Conservation (phyloP, 2,888 invertebrate species). For the Zele albiditarsus region DNA sequence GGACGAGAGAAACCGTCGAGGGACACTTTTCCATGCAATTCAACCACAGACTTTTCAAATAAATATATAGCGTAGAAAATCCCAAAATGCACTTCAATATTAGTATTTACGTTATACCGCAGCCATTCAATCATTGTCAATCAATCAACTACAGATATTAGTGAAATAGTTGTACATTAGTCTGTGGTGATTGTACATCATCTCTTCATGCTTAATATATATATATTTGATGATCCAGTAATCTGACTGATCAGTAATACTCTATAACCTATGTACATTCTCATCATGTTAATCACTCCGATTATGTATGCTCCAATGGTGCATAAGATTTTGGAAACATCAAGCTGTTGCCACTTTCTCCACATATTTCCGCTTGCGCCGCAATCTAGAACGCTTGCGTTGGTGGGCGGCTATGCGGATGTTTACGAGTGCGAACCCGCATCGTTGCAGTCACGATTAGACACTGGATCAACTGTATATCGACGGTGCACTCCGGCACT, state of each 20-base stretch:
- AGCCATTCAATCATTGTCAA: not conserved
- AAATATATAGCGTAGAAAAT: not conserved
- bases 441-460: conserved; percentile 27
- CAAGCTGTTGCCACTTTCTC: not conserved
- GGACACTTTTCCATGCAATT: conserved; percentile 24
- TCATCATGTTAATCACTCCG: conserved; percentile 11
- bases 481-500: conserved; percentile 1
- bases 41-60: conserved; percentile 32
- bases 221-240: not conserved
- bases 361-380: not conserved
- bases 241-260: not conserved
- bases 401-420: not conserved
- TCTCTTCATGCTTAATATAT: not conserved
- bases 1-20: conserved; percentile 27
- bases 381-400: not conserved
- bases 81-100: not conserved
- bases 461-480: conserved; percentile 14
- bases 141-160: not conserved
- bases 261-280: conserved; percentile 7
- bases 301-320: not conserved
- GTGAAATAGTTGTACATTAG: not conserved
- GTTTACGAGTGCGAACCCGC: conserved; percentile 17
- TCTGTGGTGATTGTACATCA: not conserved
- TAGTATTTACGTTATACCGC: not conserved
- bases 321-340: conserved; percentile 22